Evolutionary conservation across 2,888 invertebrate species (phyloP).

Genomic region (Cheilosia pagana): DNA sequence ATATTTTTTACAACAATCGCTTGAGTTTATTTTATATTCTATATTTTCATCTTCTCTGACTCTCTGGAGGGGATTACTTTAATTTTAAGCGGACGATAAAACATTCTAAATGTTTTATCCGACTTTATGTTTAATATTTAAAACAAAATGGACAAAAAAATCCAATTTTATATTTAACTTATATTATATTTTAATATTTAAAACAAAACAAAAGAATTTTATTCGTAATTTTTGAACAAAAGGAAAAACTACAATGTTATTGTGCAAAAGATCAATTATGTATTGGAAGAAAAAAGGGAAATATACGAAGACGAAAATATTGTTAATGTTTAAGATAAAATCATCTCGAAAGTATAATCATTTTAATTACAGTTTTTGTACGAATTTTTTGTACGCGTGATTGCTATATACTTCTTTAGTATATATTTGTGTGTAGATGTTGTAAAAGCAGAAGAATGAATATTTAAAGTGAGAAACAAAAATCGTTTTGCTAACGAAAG

Average conservation of each 20-base stretch:
- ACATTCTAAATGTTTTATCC: slow-evolving; percentile 54
- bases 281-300: slow-evolving; percentile 6
- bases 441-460: slow-evolving; percentile 32
- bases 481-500: slow-evolving; percentile 7
- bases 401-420: slow-evolving; percentile 18
- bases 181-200: slow-evolving; percentile 32
- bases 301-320: not conserved
- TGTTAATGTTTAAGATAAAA: slow-evolving; percentile 1
- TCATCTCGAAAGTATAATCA: slow-evolving; percentile 14
- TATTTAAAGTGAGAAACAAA: slow-evolving; percentile 4
- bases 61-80: slow-evolving; percentile 14
- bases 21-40: not conserved
- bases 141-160: too few species aligned
- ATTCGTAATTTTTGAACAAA: slow-evolving; percentile 19
- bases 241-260: slow-evolving; percentile 25
- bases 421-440: slow-evolving; percentile 50
- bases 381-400: slow-evolving; percentile 44
- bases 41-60: not conserved
- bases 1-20: not conserved
- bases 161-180: too few species aligned
- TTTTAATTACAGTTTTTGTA: slow-evolving; percentile 41
- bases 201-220: not conserved
- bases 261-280: slow-evolving; percentile 25
- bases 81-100: slow-evolving; percentile 11
- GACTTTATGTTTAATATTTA: slow-evolving; percentile 29